phyloP scores from a whole-genome alignment of 2,888 invertebrate species.

The Uloborus plumipes region DNA sequence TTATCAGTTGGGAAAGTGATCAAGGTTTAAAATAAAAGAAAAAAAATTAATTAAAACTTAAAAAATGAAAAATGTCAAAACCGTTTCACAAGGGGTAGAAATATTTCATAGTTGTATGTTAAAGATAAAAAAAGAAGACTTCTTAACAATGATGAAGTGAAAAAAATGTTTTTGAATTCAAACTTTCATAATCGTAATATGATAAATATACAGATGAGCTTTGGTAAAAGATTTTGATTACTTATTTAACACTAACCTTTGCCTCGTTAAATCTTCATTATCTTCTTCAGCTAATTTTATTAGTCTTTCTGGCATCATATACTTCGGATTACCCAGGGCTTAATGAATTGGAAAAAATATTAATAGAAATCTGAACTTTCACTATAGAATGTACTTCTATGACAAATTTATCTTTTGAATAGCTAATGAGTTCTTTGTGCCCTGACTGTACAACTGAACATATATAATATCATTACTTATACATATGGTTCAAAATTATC shows the following conservation, averaged over 20 bases:
- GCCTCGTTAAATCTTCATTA: slow-evolving; percentile 66
- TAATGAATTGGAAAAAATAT: slow-evolving; percentile 10
- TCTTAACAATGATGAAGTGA: too few relatives aligned
- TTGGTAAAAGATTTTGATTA: neutral
- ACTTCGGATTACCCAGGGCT: slow-evolving; percentile 67
- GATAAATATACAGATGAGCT: neutral
- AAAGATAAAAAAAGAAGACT: neutral
- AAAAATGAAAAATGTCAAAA: too few relatives aligned
- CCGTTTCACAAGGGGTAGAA: too few relatives aligned
- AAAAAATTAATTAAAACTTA: too few relatives aligned
- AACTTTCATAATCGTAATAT: neutral
- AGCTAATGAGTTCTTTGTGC: too few relatives aligned
- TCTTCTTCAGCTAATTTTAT: slow-evolving; percentile 68
- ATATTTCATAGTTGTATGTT: neutral
- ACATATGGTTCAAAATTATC: too few relatives aligned
- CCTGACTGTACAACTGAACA: too few relatives aligned
- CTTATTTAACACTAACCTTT: slow-evolving; percentile 21
- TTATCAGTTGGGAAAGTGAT: too few relatives aligned
- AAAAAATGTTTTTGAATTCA: too few relatives aligned
- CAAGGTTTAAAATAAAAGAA: too few relatives aligned
- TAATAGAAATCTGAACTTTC: neutral
- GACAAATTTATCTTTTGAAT: neutral
- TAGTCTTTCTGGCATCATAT: slow-evolving; percentile 68
- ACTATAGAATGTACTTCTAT: neutral
- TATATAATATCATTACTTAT: too few relatives aligned